A percentile compares a stretch with the other conserved stretches of the same genome.
phyloP scores from a whole-genome alignment of 2,113 vertebrate species.

The Seriola dumerili region DNA sequence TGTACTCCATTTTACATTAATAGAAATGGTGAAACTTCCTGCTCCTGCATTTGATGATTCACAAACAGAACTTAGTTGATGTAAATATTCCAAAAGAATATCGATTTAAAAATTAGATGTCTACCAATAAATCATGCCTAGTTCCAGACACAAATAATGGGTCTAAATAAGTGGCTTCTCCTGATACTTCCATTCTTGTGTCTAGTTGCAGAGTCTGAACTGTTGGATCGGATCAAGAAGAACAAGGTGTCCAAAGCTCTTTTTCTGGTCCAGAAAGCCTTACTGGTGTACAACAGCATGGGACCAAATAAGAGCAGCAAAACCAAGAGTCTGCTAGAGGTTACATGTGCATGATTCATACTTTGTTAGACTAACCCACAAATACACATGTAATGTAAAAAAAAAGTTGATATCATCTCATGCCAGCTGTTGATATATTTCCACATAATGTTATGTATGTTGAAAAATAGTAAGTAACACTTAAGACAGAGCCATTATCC shows the following conservation, averaged over 20 bases:
- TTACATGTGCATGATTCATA: constrained; percentile 74
- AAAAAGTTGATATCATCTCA: background rate
- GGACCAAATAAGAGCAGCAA: constrained; percentile 62
- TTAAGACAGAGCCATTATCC: background rate
- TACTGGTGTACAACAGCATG: constrained; percentile 75
- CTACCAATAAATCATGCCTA: background rate
- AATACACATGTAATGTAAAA: background rate
- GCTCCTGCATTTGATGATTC: background rate
- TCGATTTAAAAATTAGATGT: background rate
- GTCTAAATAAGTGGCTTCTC: background rate
- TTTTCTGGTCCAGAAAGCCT: constrained; percentile 91
- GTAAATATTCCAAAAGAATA: background rate
- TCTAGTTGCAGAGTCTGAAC: constrained; percentile 81
- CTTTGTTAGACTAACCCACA: background rate
- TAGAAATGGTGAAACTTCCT: background rate
- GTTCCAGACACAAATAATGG: background rate
- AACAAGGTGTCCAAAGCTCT: constrained; percentile 91
- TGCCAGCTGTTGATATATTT: background rate
- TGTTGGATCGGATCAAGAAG: constrained; percentile 89
- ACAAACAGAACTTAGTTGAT: background rate
- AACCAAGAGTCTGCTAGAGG: constrained; percentile 86
- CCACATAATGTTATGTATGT: background rate
- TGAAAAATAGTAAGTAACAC: background rate
- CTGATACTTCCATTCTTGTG: constrained; percentile 21
- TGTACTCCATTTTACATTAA: background rate